Evolutionary conservation across 1,140 invertebrate genomes (phyloP), one percentile per base, ranked within the genome.

Genomic region (Drosophila repleta): DNA sequence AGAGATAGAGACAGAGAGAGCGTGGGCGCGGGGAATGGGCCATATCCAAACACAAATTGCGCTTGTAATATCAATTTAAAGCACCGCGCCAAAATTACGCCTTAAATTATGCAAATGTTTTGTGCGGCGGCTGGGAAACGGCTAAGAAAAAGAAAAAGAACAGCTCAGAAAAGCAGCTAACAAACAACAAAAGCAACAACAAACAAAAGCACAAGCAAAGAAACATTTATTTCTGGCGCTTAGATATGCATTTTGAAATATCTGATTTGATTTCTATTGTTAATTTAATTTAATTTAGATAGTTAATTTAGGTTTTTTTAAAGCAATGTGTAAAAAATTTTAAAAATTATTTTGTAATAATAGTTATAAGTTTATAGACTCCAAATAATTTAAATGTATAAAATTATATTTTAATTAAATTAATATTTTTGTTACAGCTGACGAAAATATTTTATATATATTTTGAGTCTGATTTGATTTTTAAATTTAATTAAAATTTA

Each of bases 51-150:
- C 68, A 79, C 76, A 79, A 84, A 84, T 79, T 84, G 76, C 68
- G 62, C 76, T 74, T 79, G 80, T 76, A 84, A 84, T 84, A 84
- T 76, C 76, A 84, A 78, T 84, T 84, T 84, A 76, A 84, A 70
- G 68, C 74, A 79, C 56, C 76, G 73, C 80, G 70, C 62, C 51
- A 76, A 84, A 77, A 77, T 73, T 67, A 64, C 68, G 80, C 76
- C 74, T 76, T 76, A 74, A 84, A 76, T 74, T 84, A 79, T 84
- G 80, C 60, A 84, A 76, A 79, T 80, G 66, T 61, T 73, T 75
- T 63, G 62, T 56, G 29, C 29, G 7, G 57, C 37, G 57, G 43
- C 60, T 37, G 24, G 10, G 29, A 56, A 73, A 57, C 56, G 29
- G 32, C 24, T 62, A 21, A 29, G 11, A 52, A 21, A 32, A 29